Conservation (phyloP, 2,113 vertebrate species). For the Galbula dea region DNA sequence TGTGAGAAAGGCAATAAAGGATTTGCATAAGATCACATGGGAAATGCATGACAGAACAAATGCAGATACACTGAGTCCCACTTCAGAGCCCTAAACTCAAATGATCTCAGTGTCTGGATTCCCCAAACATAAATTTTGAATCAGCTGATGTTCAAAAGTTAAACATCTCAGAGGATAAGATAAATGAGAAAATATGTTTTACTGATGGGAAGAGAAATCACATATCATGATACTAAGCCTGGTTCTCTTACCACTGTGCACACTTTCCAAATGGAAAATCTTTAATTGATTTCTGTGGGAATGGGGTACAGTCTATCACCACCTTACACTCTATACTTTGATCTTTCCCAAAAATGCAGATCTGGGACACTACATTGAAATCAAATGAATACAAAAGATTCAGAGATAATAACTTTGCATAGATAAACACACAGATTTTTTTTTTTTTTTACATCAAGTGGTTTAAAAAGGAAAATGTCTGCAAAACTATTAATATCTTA, state of each 20-base stretch:
- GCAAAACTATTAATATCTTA: conserved; percentile 9
- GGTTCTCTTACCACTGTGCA: conserved; percentile 9
- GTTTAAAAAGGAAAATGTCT: conserved; percentile 19
- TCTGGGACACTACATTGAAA: not conserved
- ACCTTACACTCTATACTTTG: not conserved
- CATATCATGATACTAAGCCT: not conserved
- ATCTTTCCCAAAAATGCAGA: not conserved
- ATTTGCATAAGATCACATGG: conserved; percentile 46
- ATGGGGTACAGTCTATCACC: not conserved
- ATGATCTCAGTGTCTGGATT: conserved; percentile 22
- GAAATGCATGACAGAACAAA: conserved; percentile 34
- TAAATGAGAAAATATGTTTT: conserved; percentile 54
- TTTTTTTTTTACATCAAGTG: not conserved
- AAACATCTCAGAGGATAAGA: conserved; percentile 45
- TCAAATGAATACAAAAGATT: not conserved
- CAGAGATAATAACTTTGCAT: not conserved
- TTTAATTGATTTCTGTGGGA: conserved; percentile 57
- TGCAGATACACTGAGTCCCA: not conserved
- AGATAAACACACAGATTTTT: not conserved
- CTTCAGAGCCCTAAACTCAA: conserved; percentile 15
- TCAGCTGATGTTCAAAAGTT: conserved; percentile 27
- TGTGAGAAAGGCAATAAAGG: not conserved
- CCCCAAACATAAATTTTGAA: conserved; percentile 57
- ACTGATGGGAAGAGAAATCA: conserved; percentile 20
- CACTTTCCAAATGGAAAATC: not conserved